Base-by-base conservation (phyloP, 2,888 invertebrate genomes). In the Pseudococcus jackbeardsleyi region DNA sequence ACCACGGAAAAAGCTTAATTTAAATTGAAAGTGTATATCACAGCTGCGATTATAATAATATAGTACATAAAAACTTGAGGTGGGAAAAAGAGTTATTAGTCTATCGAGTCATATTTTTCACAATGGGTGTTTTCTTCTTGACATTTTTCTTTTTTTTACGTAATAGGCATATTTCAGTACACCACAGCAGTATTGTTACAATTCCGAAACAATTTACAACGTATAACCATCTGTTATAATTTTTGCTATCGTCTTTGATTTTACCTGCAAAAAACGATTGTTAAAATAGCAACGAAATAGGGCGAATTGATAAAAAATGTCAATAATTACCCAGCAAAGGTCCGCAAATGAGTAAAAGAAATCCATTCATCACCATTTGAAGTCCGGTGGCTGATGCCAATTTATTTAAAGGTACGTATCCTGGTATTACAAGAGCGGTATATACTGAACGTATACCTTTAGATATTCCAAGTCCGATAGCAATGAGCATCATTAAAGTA, bases 391-490 rank as follows among this genome's bases (percentile, higher is more conserved):
- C 95, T 82, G 94, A 94, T 1, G 95, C 93, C 33, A 95, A 91
- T 90, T 94, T 92, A 87, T 95, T 94, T 54, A 95, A 91, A 0
- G 95, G 94, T 8, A 95, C 94, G 90, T 95, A 93, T 90, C 92
- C 93, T 0, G 95, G 95, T 89, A 95, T 94, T 5, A 95, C 93
- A 19, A 95, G 91, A 82, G 93, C 93, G 93, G 95, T 94, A 90
- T 94, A 95, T 0, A 95, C 95, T 0, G 95, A 94, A 89, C 95
- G 92, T 46, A 95, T 92, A 0, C 95, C 95, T 92, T 95, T 95
- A 0, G 94, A 94, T 72, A 94, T 91, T 22, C 95, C 95, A 89
- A 95, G 92, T 12, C 92, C 93, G 1, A 93, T 90, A 0, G 94
- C 93, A 7, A 95, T 93, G 0, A 91, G 72, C 68, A 93, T n/a